Base-by-base conservation (phyloP, 2,113 vertebrate species). In the Pelobates fuscus region DNA sequence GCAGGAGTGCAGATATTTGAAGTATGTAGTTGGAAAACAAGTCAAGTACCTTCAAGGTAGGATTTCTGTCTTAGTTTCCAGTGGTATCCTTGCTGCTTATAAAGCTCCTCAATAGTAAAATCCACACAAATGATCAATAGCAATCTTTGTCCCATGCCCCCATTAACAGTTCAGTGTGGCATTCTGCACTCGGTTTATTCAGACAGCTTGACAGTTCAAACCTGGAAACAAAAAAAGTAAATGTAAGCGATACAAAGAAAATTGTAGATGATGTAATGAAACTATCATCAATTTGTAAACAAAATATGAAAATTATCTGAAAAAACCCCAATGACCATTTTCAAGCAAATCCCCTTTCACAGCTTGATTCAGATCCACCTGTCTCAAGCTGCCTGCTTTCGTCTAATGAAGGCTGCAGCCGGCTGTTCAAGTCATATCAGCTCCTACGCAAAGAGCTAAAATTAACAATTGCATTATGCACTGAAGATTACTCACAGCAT, bases 401-500 rank as follows among this genome's bases (percentile, higher is more conserved):
- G 84, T 87, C 87, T 91, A 90, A 91, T 91, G 89, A 92, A 93
- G 88, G 88, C 87, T 89, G 65, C 82, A 91, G 88, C 90, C 82
- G 88, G 89, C 90, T 91, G 89, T 88, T 92, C 88, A 91, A 92
- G 88, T 90, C 88, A 90, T 86, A 87, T 68, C 84, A 85, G 87
- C 91, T 90, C 91, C 92, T 91, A 92, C 91, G 90, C 91, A 88
- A 78, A 68, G 69, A 89, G 85, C 91, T 93, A 92, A 93, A 93
- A 92, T 93, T 92, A 93, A 92, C 89, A 89, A 86, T 82, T 88
- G 87, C 87, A 90, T 92, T 92, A 91, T 92, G 89, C 89, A 82
- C 78, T 11, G 77, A 87, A 90, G 86, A 93, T 92, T 92, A 92
- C 89, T 92, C 91, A 93, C 87, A 89, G 90, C 91, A 88, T 91